A percentile compares a stretch with the other conserved stretches of the same genome.
Conservation (phyloP, 2,888 invertebrate species). For the Caenorhabditis sulstoni region DNA sequence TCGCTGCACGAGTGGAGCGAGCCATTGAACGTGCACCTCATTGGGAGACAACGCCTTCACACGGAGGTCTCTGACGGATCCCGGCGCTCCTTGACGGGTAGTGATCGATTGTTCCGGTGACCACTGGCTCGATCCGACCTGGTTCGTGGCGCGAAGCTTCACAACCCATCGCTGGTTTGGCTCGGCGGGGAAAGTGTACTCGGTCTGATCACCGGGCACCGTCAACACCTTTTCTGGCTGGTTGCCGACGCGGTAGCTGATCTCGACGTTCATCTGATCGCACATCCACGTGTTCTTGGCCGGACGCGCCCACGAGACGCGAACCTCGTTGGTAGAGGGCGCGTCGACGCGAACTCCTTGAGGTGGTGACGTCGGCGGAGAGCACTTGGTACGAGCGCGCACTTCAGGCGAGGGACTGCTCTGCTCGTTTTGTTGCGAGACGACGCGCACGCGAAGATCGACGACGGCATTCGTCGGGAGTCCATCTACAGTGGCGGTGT, state of each 20-base stretch:
- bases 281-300: conserved; percentile 80
- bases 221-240: conserved; percentile 75
- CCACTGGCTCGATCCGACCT: conserved; percentile 74
- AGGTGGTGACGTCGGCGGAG: conserved; percentile 78
- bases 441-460: conserved; percentile 76
- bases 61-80: conserved; percentile 76
- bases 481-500: conserved; percentile 74
- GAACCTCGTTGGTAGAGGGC: conserved; percentile 78
- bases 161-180: conserved; percentile 80
- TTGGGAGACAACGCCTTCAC: conserved; percentile 75
- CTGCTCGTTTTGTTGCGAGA: conserved; percentile 75
- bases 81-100: conserved; percentile 80
- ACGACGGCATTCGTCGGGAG: conserved; percentile 80
- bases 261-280: conserved; percentile 79
- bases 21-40: conserved; percentile 78
- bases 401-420: conserved; percentile 80
- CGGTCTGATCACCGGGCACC: conserved; percentile 78
- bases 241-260: conserved; percentile 78
- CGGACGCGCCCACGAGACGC: conserved; percentile 77
- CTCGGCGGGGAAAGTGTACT: conserved; percentile 79
- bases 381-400: conserved; percentile 79
- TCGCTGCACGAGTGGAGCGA: conserved; percentile 75
- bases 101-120: conserved; percentile 76
- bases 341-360: conserved; percentile 76
- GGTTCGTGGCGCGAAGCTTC: conserved; percentile 74